Conservation (phyloP, 2,797 vertebrate genomes). For the Chaetophractus vellerosus region DNA sequence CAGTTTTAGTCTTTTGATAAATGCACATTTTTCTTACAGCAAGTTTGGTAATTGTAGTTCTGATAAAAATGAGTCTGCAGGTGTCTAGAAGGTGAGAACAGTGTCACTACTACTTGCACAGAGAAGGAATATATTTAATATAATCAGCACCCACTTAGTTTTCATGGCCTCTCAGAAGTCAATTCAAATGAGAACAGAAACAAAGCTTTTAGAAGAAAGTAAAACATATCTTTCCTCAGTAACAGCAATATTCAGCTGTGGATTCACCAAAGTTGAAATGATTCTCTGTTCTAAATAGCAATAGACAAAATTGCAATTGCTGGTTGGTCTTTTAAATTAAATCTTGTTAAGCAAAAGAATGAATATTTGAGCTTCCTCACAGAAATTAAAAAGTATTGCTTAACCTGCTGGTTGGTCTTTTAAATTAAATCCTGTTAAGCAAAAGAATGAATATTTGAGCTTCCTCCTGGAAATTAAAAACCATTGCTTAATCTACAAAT, state of each 20-base stretch:
- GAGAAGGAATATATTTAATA: background rate
- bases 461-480: background rate
- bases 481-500: background rate
- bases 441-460: background rate
- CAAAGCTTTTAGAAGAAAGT: background rate
- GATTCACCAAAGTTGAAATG: background rate
- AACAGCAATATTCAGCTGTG: background rate
- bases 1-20: background rate
- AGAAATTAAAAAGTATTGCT: background rate
- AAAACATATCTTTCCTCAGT: background rate
- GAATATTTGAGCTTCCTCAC: background rate
- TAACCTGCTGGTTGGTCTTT: background rate
- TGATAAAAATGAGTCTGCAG: background rate
- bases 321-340: background rate
- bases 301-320: background rate
- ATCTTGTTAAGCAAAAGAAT: background rate
- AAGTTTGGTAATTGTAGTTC: no score
- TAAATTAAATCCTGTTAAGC: background rate
- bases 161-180: background rate
- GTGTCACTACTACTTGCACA: background rate
- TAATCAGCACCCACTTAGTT: background rate
- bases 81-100: background rate
- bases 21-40: no score
- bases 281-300: background rate
- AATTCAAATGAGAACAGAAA: constrained; percentile 9